Evolutionary conservation across 1,140 invertebrate genomes (phyloP).

Genomic region (Nylanderia fulva): DNA sequence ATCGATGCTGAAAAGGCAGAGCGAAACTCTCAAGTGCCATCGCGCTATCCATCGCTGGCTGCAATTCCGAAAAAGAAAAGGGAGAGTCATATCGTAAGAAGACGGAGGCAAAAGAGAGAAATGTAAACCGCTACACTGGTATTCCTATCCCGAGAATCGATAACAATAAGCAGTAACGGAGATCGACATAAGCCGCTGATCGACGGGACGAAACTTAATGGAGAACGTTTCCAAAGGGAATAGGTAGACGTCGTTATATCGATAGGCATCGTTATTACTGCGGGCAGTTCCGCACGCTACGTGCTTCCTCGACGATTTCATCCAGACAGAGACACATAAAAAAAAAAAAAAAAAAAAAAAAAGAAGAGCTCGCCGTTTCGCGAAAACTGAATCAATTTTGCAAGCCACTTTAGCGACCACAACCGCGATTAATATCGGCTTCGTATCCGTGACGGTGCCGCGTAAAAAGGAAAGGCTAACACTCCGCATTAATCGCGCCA

Average conservation of each 20-base stretch:
- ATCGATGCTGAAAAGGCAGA: not conserved
- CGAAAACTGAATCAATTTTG: conserved; percentile 33
- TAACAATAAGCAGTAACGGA: conserved; percentile 25
- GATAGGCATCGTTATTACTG: not conserved
- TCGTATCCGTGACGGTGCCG: not conserved
- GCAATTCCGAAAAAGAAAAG: not conserved
- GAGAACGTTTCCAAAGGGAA: conserved; percentile 12
- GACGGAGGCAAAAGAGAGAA: not conserved
- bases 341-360: not conserved
- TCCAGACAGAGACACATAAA: not conserved
- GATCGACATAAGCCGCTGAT: conserved; percentile 25
- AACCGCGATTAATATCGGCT: conserved; percentile 34
- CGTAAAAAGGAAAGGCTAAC: conserved; percentile 13
- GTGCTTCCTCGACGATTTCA: not conserved
- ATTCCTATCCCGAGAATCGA: conserved; percentile 15
- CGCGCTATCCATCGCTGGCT: not conserved
- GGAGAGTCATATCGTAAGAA: not conserved
- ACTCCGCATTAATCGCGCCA: not conserved
- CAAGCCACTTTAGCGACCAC: not conserved
- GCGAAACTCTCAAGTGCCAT: conserved; percentile 31
- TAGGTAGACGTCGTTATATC: not conserved
- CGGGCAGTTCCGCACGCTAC: not conserved
- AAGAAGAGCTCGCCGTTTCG: not conserved
- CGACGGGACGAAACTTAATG: conserved; percentile 24
- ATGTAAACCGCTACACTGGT: not conserved